Evolutionary conservation across 1,140 invertebrate genomes (phyloP), one percentile per base, ranked within the genome.

Genomic region (Drosophila parabipectinata): DNA sequence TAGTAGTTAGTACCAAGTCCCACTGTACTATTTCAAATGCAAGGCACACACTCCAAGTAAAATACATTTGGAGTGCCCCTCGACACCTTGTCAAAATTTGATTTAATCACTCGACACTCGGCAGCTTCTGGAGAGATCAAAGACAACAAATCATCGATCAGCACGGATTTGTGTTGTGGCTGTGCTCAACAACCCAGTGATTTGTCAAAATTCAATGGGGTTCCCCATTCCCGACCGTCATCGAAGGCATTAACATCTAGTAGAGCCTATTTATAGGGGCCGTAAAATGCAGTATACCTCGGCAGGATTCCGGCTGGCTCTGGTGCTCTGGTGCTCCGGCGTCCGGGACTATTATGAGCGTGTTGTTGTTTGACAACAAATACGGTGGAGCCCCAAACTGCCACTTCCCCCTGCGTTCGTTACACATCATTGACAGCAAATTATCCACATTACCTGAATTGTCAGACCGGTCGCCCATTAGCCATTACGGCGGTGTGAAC

Each of bases 381-480:
- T 88, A 87, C 78, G 63, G 39, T 75, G 82, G 54, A 85, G 44
- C 44, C 15, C 44, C 44, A 21, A 18, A 15, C n/a, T 41, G 18
- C 18, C 41, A 50, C 67, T 50, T 54, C 51, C 64, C 64, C 71
- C 71, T 37, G 28, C 51, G 51, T 71, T 69, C 82, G 82, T 87
- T 87, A 87, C 82, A 87, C 82, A 87, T 87, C 82, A 87, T 88
- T 88, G 82, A 88, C 82, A 87, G 82, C 82, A 87, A 87, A 87
- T 87, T 87, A 87, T 87, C 82, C 82, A 87, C 82, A 87, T 87
- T 87, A 87, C 82, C 82, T 87, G 82, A 87, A 87, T 88, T 87
- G 82, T 87, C 82, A 87, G 83, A 75, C 60, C 63, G 74, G 63
- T 72, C 74, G 77, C 63, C 74, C 80, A 77, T 87, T 82, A 82